A percentile compares a stretch with the other conserved stretches of the same genome.
phyloP scores from a whole-genome alignment of 2,113 vertebrate genomes.

The Vireo altiloquus region DNA sequence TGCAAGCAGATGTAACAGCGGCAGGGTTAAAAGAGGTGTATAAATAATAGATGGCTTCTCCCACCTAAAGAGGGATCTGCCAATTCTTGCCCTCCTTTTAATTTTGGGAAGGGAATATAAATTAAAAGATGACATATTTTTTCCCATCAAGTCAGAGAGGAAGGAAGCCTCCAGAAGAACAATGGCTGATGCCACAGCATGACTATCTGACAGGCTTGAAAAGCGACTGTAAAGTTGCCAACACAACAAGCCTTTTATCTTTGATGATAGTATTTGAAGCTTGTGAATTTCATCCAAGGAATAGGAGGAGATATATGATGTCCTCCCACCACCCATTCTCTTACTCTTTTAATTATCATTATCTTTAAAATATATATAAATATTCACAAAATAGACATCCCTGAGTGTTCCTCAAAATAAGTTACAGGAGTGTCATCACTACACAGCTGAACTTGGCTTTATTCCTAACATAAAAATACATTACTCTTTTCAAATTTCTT shows the following conservation, averaged over 20 bases:
- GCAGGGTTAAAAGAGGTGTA: conserved; percentile 24
- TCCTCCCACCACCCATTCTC: conserved; percentile 1
- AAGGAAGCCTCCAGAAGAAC: conserved; percentile 31
- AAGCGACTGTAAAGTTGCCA: conserved; percentile 45
- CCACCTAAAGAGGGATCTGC: conserved; percentile 43
- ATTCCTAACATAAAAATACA: conserved; percentile 9
- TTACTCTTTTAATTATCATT: conserved; percentile 36
- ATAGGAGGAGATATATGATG: neutral
- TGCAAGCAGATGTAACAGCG: conserved; percentile 25
- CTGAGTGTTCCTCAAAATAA: neutral
- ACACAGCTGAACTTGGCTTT: conserved; percentile 9
- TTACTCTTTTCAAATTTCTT: neutral
- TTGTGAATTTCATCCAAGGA: conserved; percentile 60
- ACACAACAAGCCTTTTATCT: conserved; percentile 55
- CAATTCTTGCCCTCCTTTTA: conserved; percentile 49
- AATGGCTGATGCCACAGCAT: conserved; percentile 45
- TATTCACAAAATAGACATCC: conserved; percentile 3
- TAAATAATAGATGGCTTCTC: conserved; percentile 51
- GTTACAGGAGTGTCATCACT: conserved; percentile 1
- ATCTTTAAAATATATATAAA: conserved; percentile 23
- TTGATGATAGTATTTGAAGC: conserved; percentile 40
- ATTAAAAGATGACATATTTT: conserved; percentile 38
- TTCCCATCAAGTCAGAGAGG: conserved; percentile 27
- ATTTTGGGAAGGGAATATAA: conserved; percentile 24
- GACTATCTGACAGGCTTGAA: conserved; percentile 56